Evolutionary conservation across 2,113 vertebrate species (phyloP).

Genomic region (Rutilus rutilus): DNA sequence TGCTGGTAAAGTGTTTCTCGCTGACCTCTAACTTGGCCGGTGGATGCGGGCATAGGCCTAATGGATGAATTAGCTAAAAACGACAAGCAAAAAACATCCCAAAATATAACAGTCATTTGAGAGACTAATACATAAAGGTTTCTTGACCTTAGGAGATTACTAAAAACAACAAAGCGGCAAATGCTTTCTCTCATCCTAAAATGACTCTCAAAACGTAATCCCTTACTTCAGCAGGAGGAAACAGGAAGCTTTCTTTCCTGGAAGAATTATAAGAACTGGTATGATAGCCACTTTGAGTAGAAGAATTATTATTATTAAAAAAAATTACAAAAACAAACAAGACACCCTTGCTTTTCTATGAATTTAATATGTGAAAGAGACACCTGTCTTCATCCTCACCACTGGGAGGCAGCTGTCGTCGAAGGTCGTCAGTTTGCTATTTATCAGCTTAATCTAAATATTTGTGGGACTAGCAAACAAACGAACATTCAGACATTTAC

Average conservation of each 20-base stretch:
- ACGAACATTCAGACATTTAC: neutral
- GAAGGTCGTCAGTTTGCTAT: neutral
- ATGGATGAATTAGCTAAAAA: slow-evolving; percentile 22
- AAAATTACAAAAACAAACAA: neutral
- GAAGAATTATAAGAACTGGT: neutral
- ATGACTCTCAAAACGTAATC: neutral
- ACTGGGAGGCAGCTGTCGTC: neutral
- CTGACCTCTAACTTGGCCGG: slow-evolving; percentile 14
- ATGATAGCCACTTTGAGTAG: neutral
- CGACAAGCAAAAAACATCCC: slow-evolving; percentile 20
- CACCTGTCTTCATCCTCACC: neutral
- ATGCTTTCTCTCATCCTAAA: neutral
- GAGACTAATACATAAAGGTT: slow-evolving; percentile 36
- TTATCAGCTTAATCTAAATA: neutral
- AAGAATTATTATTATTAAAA: neutral
- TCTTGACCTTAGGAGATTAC: slow-evolving; percentile 3
- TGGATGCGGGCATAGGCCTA: neutral
- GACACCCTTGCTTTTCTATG: neutral
- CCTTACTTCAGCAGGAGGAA: neutral
- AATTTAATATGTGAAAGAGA: neutral
- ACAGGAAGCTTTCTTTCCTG: neutral
- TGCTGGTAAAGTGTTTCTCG: slow-evolving; percentile 33
- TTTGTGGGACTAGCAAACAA: neutral
- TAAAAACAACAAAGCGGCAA: neutral
- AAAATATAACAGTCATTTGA: slow-evolving; percentile 16